phyloP scores from a whole-genome alignment of 2,888 invertebrate species.

The Schizotus pectinicornis region DNA sequence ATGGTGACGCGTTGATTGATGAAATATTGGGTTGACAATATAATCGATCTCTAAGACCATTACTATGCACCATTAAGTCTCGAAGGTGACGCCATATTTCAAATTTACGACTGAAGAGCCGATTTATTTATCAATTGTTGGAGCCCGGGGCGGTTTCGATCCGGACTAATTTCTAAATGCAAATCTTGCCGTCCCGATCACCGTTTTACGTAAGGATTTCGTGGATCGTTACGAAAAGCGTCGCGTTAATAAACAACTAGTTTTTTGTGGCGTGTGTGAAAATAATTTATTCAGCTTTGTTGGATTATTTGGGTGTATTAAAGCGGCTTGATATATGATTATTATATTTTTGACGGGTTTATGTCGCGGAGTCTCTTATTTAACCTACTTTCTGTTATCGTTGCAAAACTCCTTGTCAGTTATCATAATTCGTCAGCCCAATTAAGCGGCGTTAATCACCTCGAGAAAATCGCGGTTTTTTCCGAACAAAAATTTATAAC shows the following conservation, averaged over 20 bases:
- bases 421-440: not conserved
- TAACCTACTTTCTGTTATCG: constrained; percentile 23
- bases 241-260: constrained; percentile 11
- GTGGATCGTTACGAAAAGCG: constrained; percentile 13
- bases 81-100: too few species aligned
- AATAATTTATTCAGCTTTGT: constrained; percentile 10
- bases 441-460: too few species aligned
- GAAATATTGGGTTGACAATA: too few species aligned
- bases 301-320: constrained; percentile 19
- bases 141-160: too few species aligned
- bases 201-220: constrained; percentile 9
- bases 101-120: too few species aligned
- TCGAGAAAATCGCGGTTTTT: too few species aligned
- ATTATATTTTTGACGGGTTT: constrained; percentile 28
- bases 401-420: constrained; percentile 16
- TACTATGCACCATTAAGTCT: too few species aligned
- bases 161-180: constrained; percentile 1
- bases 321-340: constrained; percentile 24
- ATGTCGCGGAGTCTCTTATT: constrained; percentile 8
- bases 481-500: too few species aligned
- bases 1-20: too few species aligned
- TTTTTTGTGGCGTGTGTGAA: constrained; percentile 13
- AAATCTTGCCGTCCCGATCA: constrained; percentile 2
- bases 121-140: too few species aligned
- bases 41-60: too few species aligned